phyloP scores from a whole-genome alignment of 2,113 vertebrate species.

The Rutilus rutilus region DNA sequence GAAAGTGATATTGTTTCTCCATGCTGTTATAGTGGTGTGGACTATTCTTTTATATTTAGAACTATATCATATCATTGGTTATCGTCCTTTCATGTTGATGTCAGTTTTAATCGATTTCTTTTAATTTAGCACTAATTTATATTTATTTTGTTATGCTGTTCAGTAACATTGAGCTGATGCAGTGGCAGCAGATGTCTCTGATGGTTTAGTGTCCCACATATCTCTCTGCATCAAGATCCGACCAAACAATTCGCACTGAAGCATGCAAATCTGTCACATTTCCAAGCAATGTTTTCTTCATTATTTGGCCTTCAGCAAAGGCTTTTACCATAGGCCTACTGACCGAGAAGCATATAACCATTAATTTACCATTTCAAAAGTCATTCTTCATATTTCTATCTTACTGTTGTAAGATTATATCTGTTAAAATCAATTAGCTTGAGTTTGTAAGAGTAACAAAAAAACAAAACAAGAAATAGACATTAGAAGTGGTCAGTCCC shows the following conservation, averaged over 20 bases:
- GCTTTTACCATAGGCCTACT: background rate
- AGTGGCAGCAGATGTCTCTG: slow-evolving; percentile 7
- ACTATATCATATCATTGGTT: too few relatives aligned
- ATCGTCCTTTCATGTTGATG: background rate
- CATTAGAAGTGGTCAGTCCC: background rate
- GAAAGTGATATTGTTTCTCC: too few relatives aligned
- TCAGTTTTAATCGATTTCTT: background rate
- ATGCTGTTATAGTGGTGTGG: too few relatives aligned
- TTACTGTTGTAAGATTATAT: background rate
- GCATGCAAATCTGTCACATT: background rate
- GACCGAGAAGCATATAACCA: background rate
- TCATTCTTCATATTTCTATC: background rate
- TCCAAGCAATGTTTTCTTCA: background rate
- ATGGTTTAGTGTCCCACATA: slow-evolving; percentile 13
- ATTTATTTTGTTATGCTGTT: background rate
- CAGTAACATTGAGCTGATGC: background rate
- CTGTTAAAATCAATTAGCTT: background rate
- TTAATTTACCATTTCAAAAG: background rate
- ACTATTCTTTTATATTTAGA: too few relatives aligned
- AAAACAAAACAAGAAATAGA: background rate
- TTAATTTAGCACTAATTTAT: background rate
- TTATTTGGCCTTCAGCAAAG: background rate
- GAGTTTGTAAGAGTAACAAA: background rate
- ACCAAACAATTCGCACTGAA: background rate
- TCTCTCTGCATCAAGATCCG: background rate